Conservation (phyloP, 2,113 vertebrate species). For the Sigmodon hispidus region DNA sequence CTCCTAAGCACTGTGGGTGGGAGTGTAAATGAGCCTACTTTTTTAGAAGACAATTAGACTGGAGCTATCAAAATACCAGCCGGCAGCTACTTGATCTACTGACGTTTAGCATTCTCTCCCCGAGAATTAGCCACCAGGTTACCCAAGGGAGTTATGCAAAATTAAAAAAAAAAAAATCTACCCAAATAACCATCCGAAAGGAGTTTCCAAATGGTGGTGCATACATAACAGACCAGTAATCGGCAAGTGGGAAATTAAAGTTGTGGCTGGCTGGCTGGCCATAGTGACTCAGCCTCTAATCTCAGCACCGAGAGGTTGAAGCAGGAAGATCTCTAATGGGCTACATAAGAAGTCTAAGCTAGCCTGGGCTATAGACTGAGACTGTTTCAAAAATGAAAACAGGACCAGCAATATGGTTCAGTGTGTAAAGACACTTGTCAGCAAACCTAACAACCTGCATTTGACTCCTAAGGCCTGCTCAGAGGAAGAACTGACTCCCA, state of each 20-base stretch:
- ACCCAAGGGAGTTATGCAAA: not conserved
- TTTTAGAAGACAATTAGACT: constrained; percentile 20
- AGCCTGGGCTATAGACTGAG: not conserved
- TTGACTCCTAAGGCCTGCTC: not conserved
- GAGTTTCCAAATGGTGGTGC: not conserved
- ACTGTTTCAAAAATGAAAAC: not conserved
- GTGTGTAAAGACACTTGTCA: not conserved
- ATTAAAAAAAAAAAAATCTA: not conserved
- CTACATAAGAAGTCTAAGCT: not conserved
- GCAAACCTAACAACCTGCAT: not conserved
- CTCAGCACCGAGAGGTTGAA: not conserved
- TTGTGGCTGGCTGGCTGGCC: not conserved
- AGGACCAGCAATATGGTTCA: not conserved
- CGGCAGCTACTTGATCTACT: not conserved
- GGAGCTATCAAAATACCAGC: constrained; percentile 18
- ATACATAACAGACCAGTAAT: not conserved
- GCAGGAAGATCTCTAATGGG: not conserved
- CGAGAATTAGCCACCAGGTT: constrained; percentile 31
- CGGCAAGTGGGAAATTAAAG: not conserved
- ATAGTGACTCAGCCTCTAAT: not conserved
- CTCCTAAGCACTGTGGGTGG: not conserved
- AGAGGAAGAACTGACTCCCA: not conserved
- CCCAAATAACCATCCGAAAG: not conserved
- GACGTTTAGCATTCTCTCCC: not conserved
- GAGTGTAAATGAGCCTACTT: not conserved